Base-by-base conservation (phyloP, 2,113 vertebrate species). In the Oenanthe oenanthe region DNA sequence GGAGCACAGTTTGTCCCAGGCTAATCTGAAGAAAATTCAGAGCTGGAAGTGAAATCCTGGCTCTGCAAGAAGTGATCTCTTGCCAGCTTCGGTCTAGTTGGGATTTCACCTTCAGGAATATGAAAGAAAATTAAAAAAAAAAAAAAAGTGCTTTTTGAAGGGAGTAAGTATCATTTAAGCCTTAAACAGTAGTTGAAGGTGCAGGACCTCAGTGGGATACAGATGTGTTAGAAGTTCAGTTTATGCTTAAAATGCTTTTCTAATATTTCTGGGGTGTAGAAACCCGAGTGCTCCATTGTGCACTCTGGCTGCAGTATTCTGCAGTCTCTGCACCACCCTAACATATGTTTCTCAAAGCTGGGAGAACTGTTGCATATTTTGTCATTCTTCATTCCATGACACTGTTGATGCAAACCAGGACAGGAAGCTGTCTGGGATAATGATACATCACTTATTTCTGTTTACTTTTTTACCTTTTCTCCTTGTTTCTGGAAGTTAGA, bases 351-450 rank as follows among this genome's bases (percentile, higher is more conserved):
- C 88, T 90, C 78, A 74, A 45, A 94, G 85, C 67, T 1, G 9
- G 31, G 60, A 61, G 60, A 62, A 58, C 78, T 76, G 21, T 66
- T 88, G 58, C 71, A 17, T 94, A 21, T 92, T 82, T 83, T 85
- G 67, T 82, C 63, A 11, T 96, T 94, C 79, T 88, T 95, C 85
- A 80, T 95, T 86, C 81, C 79, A 65, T 90, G 96, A 71, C 85
- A 81, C 36, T 76, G 32, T 60, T 96, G 92, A 97, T 94, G 82
- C 47, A 93, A 95, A 96, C 75, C 93, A 96, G 96, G 82, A 84
- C 93, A 96, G 94, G 96, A 97, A 96, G 36, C 82, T 91, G 77
- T 48, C 89, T 93, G 75, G 40, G 72, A 74, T 80, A 68, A 56
- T 0, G 0, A 92, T 88, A 90, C 78, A 89, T 93, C n/a, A 53